Evolutionary conservation across 2,797 vertebrate genomes (phyloP).

Genomic region (Meriones psammophilus): DNA sequence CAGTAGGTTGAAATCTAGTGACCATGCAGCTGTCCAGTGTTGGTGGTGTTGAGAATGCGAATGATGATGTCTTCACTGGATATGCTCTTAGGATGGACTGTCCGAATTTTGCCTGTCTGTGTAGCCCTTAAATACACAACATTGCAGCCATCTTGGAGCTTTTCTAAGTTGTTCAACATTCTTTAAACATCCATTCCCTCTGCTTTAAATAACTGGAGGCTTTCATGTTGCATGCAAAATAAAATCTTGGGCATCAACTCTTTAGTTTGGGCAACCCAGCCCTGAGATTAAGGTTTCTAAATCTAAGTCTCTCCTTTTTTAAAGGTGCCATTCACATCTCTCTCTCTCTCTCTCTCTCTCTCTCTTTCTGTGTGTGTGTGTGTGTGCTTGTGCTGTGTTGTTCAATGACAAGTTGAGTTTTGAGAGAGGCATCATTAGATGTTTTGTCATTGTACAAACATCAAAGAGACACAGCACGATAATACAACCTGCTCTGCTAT

Average conservation of each 20-base stretch:
- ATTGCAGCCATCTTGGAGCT: not conserved
- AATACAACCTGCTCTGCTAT: not conserved
- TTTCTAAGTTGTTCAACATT: not conserved
- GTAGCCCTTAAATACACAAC: not conserved
- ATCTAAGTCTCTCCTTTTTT: constrained; percentile 16
- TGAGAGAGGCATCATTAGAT: not conserved
- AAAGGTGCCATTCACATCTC: not conserved
- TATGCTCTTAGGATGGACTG: not conserved
- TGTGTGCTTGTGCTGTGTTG: not conserved
- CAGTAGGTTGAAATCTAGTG: not conserved
- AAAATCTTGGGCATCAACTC: not conserved
- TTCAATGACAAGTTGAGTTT: not conserved
- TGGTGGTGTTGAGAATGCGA: no score
- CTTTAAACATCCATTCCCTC: not conserved
- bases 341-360: no score
- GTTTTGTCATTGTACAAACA: not conserved
- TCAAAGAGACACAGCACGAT: not conserved
- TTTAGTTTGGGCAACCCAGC: not conserved
- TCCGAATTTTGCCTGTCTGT: not conserved
- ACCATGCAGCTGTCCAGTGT: no score
- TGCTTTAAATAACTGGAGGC: constrained; percentile 7
- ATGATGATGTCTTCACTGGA: not conserved
- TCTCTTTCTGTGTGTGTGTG: not conserved
- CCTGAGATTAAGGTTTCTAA: not conserved
- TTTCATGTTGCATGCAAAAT: not conserved